phyloP scores from a whole-genome alignment of 2,888 invertebrate species.

The Leptopilina syphax region DNA sequence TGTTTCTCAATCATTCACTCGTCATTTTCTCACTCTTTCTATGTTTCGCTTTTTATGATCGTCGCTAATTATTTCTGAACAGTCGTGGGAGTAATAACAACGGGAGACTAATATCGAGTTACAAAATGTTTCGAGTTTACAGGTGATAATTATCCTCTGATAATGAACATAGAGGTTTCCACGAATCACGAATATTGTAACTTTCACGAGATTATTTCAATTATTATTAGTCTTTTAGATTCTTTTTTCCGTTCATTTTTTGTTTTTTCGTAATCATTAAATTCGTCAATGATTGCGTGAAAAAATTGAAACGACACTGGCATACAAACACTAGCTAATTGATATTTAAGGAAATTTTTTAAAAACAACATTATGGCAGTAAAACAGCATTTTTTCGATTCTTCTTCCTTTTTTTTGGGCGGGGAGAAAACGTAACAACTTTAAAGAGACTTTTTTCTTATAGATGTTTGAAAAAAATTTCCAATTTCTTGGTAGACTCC shows the following conservation, averaged over 20 bases:
- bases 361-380: slow-evolving; percentile 68
- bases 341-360: slow-evolving; percentile 53
- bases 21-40: slow-evolving; percentile 10
- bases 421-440: slow-evolving; percentile 26
- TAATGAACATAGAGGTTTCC: slow-evolving; percentile 5
- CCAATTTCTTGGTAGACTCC: slow-evolving; percentile 28
- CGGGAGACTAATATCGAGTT: slow-evolving; percentile 27
- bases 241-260: too few relatives aligned
- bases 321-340: slow-evolving; percentile 32
- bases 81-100: slow-evolving; percentile 28
- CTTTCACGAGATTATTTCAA: neutral
- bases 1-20: slow-evolving; percentile 19
- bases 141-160: slow-evolving; percentile 29
- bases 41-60: slow-evolving; percentile 25
- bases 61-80: slow-evolving; percentile 29
- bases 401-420: slow-evolving; percentile 1
- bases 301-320: slow-evolving; percentile 22
- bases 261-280: neutral
- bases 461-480: slow-evolving; percentile 18
- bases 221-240: too few relatives aligned
- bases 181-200: neutral
- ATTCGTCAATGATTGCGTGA: neutral
- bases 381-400: slow-evolving; percentile 60
- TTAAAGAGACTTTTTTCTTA: slow-evolving; percentile 5
- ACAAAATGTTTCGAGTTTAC: slow-evolving; percentile 10